A percentile compares a stretch with the other conserved stretches of the same genome.
Evolutionary conservation across 2,797 vertebrate genomes (phyloP).

Genomic region (Lycodopsis pacificus): DNA sequence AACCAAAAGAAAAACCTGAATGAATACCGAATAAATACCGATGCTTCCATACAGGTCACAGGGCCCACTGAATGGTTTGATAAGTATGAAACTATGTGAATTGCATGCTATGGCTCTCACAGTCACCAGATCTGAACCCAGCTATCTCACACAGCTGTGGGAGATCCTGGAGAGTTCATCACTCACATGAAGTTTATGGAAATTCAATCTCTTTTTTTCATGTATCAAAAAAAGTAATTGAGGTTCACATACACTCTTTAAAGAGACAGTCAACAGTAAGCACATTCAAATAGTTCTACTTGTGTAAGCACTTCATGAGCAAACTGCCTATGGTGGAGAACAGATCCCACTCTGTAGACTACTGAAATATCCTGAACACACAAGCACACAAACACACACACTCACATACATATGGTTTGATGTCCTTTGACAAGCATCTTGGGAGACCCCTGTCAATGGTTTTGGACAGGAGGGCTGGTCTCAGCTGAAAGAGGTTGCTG

Average conservation of each 20-base stretch:
- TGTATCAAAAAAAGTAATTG: constrained; percentile 12
- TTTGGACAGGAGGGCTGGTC: constrained; percentile 69
- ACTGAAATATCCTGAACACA: constrained; percentile 31
- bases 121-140: neutral
- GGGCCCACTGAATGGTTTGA: neutral
- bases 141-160: neutral
- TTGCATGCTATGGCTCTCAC: neutral
- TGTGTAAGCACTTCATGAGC: constrained; percentile 51
- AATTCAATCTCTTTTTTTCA: constrained; percentile 9
- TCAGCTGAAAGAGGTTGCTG: constrained; percentile 72
- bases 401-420: constrained; percentile 33
- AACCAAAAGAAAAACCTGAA: neutral
- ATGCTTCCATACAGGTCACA: neutral
- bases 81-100: neutral
- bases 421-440: constrained; percentile 56
- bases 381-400: neutral
- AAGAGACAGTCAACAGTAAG: constrained; percentile 41
- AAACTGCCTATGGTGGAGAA: constrained; percentile 33
- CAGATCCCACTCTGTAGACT: constrained; percentile 16
- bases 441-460: constrained; percentile 40
- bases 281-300: constrained; percentile 31
- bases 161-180: neutral
- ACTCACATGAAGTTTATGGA: neutral
- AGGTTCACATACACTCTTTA: constrained; percentile 7
- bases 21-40: neutral